Evolutionary conservation across 92 coral and sea anemone species (phyloP), one percentile per base, ranked within the genome.

Genomic region (Porites divaricata): DNA sequence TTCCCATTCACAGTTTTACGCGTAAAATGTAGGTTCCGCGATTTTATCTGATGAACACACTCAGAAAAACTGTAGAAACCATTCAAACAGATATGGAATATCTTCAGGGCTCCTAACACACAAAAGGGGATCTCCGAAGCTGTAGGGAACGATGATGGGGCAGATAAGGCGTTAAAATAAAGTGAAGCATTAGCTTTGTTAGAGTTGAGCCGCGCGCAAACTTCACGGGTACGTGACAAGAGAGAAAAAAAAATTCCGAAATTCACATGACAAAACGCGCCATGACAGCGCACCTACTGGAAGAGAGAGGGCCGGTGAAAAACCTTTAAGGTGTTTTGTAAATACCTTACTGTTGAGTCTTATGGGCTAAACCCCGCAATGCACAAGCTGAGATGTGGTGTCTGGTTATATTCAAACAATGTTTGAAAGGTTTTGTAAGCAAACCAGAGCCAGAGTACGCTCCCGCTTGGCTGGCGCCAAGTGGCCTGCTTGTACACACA

Each of bases 401-500:
- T 94, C 98, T 94, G 98, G 95, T 87, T 94, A 81, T 75, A 89
- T 86, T 92, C 98, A 94, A 90, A 89, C 95, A 93, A 82, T 87
- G 82, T 87, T 92, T 92, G 98, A 94, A 92, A 94, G 95, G 91
- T 89, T 85, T 89, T 91, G 98, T 89, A 93, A 84, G 93, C 95
- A 90, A 88, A 83, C 95, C 98, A 89, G 95, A 52, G 83, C 91
- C 80, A 82, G 74, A 89, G 90, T 87, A 76, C 89, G 92, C 85
- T 84, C 90, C 92, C 93, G 91, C 93, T 93, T 83, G 93, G 88
- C 82, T 89, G 98, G 98, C 98, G 98, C 98, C 98, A 81, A 88
- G 77, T 80, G 74, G 85, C 98, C 98, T 88, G 93, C 90, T 72
- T 75, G 77, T 66, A 90, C 83, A 76, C 58, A 86, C 84, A 90